phyloP scores from a whole-genome alignment of 1,140 invertebrate species.

The Proales similis region DNA sequence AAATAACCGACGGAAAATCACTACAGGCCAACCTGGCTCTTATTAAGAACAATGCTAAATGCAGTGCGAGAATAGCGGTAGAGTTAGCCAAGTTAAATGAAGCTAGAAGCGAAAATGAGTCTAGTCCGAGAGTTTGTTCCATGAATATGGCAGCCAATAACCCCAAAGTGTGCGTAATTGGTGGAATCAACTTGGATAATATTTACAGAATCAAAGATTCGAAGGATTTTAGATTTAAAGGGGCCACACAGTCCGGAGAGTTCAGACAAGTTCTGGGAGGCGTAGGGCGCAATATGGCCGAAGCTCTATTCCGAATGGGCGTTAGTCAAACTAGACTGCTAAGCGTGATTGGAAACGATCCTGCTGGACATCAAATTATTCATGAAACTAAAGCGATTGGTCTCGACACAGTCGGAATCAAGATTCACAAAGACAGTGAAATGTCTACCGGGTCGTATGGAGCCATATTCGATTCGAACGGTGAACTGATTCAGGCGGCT shows the following conservation, averaged over 20 bases:
- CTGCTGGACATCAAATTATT: conserved; percentile 51
- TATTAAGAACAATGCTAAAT: conserved; percentile 79
- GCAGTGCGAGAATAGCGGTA: conserved; percentile 73
- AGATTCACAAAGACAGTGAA: conserved; percentile 48
- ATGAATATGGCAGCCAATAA: background rate
- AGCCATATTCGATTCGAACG: conserved; percentile 62
- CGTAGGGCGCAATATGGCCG: conserved; percentile 81
- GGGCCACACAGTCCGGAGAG: conserved; percentile 46
- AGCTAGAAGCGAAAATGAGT: conserved; percentile 44
- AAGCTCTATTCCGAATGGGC: conserved; percentile 68
- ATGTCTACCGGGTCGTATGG: conserved; percentile 65
- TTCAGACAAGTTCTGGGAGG: conserved; percentile 60
- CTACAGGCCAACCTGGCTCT: conserved; percentile 76
- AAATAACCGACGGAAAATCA: conserved; percentile 70
- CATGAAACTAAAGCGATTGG: conserved; percentile 52
- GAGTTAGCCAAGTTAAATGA: conserved; percentile 61
- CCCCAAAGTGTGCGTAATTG: conserved; percentile 40
- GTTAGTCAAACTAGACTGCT: conserved; percentile 60
- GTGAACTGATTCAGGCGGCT: conserved; percentile 69
- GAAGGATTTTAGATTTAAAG: conserved; percentile 42
- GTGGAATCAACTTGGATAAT: conserved; percentile 39
- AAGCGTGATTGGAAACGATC: conserved; percentile 70
- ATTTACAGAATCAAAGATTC: conserved; percentile 9
- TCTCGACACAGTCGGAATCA: conserved; percentile 46
- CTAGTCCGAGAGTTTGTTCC: background rate